Evolutionary conservation across 2,888 invertebrate genomes (phyloP), one percentile per base, ranked within the genome.

Genomic region (Amblyteles armatorius): DNA sequence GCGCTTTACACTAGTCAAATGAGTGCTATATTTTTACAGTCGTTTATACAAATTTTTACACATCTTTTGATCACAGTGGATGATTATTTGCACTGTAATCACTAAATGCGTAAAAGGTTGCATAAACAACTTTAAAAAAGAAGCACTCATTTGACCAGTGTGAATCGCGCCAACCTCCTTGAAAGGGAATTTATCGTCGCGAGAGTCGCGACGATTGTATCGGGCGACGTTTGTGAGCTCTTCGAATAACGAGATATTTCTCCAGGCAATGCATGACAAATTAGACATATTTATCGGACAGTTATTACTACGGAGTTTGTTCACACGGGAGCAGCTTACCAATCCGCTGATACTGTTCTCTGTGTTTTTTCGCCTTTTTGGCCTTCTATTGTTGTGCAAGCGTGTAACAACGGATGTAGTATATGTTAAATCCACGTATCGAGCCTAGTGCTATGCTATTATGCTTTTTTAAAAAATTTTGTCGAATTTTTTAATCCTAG

Each of bases 311-410:
- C 76, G 81, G 44, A 83, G 48, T 72, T 77, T 60, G n/a, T 55
- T 68, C 86, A 91, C 91, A 90, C 89, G 90, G 83, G 90, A 93
- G 93, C 93, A 94, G 95, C 96, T 96, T 96, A 96, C 96, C 96
- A 95, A 96, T 96, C 94, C 96, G 96, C 94, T 96, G 96, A 95
- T 96, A 96, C 93, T 96, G 95, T 94, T 96, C 96, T 95, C 96
- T 96, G 95, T 96, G 95, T 94, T 96, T 96, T 94, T 96, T 94
- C 96, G 96, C 95, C 95, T 96, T 95, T 95, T 95, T 94, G 95
- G 96, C 91, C 93, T 93, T 93, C 92, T 94, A 94, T 91, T 85
- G 86, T 91, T 90, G 92, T 91, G 94, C 92, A 95, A 94, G 95
- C 95, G 95, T 95, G 95, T 94, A 95, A 94, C 79, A 85, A 85